phyloP scores from a whole-genome alignment of 2,797 vertebrate genomes.

The Nannoperca obscura region DNA sequence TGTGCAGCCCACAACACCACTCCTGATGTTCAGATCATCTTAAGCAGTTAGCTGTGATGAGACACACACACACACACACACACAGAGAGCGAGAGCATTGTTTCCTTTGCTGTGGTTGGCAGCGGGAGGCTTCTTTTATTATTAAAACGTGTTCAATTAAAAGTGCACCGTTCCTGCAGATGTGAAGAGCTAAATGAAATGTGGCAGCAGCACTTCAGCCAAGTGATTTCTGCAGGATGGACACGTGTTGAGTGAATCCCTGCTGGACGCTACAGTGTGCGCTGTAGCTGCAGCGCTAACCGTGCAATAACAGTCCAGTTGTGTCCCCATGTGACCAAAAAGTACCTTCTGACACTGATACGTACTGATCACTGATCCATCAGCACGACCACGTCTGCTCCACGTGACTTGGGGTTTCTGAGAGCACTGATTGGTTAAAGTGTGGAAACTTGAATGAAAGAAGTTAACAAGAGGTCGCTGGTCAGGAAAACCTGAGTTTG shows the following conservation, averaged over 20 bases:
- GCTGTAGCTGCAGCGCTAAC: too few relatives aligned
- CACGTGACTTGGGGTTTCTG: background rate
- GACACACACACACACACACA: background rate
- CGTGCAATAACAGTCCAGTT: too few relatives aligned
- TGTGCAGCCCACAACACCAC: background rate
- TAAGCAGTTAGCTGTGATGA: background rate
- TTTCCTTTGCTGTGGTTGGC: background rate
- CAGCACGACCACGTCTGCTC: background rate
- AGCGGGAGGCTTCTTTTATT: background rate
- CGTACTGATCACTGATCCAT: too few relatives aligned
- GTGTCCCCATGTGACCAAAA: too few relatives aligned
- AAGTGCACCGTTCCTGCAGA: background rate
- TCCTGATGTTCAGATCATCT: background rate
- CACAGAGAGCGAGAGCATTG: background rate
- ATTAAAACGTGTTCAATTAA: background rate
- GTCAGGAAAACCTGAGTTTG: too few relatives aligned
- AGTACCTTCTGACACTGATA: too few relatives aligned
- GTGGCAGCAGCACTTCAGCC: background rate
- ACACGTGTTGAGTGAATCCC: background rate
- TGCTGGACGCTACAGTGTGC: background rate
- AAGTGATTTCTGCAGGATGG: slow-evolving; percentile 4
- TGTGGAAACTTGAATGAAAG: too few relatives aligned
- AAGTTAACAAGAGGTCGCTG: background rate
- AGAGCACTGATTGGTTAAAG: background rate
- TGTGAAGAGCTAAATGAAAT: background rate